A percentile compares a stretch with the other conserved stretches of the same genome.
Evolutionary conservation across 2,888 invertebrate genomes (phyloP).

Genomic region (Plagodis pulveraria): DNA sequence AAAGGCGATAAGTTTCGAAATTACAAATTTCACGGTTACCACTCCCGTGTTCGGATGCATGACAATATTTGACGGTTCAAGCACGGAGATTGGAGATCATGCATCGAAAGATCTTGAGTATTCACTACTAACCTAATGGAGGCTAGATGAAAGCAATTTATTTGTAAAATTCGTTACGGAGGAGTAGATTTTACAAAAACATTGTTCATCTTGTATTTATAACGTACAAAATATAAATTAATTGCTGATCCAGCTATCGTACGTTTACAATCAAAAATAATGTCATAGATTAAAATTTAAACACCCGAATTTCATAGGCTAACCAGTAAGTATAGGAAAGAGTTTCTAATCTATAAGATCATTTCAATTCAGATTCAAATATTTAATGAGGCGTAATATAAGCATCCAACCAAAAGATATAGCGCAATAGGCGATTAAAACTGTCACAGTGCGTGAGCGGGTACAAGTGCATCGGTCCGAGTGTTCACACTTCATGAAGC

Average conservation of each 20-base stretch:
- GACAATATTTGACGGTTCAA: conserved; percentile 61
- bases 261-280: not conserved
- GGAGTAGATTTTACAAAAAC: too few relatives aligned
- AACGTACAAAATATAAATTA: too few relatives aligned
- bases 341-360: conserved; percentile 8
- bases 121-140: conserved; percentile 30
- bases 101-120: conserved; percentile 35
- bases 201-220: too few relatives aligned
- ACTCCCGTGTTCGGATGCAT: conserved; percentile 48
- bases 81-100: conserved; percentile 48
- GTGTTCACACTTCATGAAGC: conserved; percentile 75
- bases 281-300: conserved; percentile 5
- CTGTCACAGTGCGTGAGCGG: conserved; percentile 60
- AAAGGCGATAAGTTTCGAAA: conserved; percentile 58
- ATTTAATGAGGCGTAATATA: conserved; percentile 19
- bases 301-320: conserved; percentile 6
- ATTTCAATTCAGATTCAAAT: conserved; percentile 20
- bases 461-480: conserved; percentile 58
- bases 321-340: not conserved
- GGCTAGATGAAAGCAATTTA: not conserved
- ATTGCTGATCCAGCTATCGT: too few relatives aligned
- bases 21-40: conserved; percentile 73
- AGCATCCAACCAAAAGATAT: conserved; percentile 14
- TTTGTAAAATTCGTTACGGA: too few relatives aligned
- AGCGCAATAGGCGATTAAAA: conserved; percentile 46